These are phyloP conservation scores for Dermochelys coriacea DNA, from an alignment of 2,797 vertebrate genomes.

Conservation along the genomic window DNA sequence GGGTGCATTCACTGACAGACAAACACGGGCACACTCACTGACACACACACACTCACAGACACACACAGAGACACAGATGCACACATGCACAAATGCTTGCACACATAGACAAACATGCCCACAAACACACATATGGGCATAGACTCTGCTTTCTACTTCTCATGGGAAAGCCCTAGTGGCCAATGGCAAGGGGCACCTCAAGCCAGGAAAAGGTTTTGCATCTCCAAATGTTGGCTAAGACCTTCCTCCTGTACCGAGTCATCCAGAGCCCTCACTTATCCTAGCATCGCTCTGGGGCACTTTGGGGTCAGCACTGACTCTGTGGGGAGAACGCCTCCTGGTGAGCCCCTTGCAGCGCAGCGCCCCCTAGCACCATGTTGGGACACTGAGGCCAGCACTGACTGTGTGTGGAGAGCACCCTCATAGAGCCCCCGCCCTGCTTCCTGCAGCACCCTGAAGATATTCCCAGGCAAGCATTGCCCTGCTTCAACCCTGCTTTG, in stretches of 20 bases:
- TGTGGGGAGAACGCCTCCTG: background rate
- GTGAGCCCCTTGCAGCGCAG: background rate
- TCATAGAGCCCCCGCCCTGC: background rate
- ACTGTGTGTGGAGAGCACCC: background rate
- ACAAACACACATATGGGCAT: too few species aligned
- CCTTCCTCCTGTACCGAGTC: background rate
- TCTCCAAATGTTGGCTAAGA: background rate
- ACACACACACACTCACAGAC: background rate
- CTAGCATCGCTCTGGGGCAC: background rate
- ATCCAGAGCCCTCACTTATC: background rate
- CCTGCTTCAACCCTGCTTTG: background rate
- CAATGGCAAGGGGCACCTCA: background rate
- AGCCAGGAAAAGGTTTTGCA: background rate
- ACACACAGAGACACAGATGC: background rate
- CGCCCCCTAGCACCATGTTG: background rate
- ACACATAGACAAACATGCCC: background rate
- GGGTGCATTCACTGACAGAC: background rate
- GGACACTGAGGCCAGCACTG: background rate
- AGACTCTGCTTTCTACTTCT: background rate
- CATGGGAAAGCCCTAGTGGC: background rate
- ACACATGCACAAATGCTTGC: background rate
- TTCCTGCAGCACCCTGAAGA: background rate
- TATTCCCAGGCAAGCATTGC: background rate
- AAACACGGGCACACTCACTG: background rate
- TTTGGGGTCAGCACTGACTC: background rate